A percentile compares a stretch with the other conserved stretches of the same genome.
Evolutionary conservation across 1,140 invertebrate genomes (phyloP).

Genomic region (Trichogramma pretiosum): DNA sequence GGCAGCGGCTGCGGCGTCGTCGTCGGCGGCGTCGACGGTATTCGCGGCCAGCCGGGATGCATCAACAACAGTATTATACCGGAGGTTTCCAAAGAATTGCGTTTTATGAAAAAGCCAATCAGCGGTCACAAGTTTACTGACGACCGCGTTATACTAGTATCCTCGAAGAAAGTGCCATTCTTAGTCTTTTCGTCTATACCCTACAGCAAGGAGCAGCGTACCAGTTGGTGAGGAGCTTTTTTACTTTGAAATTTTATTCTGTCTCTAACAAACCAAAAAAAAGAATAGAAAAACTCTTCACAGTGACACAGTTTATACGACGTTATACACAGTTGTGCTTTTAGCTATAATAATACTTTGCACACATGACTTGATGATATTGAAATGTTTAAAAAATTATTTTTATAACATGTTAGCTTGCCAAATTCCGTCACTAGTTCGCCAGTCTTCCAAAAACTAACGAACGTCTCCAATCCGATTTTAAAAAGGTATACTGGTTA

Average conservation of each 20-base stretch:
- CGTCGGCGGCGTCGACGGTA: no score
- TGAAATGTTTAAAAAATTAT: slow-evolving; percentile 15
- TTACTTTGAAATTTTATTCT: no score
- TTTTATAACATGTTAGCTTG: slow-evolving; percentile 25
- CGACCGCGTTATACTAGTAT: slow-evolving; percentile 68
- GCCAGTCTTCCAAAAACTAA: slow-evolving; percentile 29
- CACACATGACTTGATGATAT: no score
- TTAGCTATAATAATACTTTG: no score
- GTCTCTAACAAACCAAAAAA: no score
- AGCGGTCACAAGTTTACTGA: slow-evolving; percentile 61
- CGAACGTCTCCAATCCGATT: slow-evolving; percentile 27
- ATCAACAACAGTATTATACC: slow-evolving; percentile 38
- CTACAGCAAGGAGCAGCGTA: slow-evolving; percentile 60
- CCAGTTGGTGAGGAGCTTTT: slow-evolving; percentile 49
- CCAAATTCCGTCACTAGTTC: slow-evolving; percentile 24
- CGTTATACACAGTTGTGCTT: no score
- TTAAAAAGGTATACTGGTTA: slow-evolving; percentile 26
- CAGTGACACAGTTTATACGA: no score
- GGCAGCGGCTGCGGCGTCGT: no score
- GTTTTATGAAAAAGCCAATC: slow-evolving; percentile 43
- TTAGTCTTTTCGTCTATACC: slow-evolving; percentile 75
- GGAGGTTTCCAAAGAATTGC: slow-evolving; percentile 38
- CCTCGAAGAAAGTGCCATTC: slow-evolving; percentile 64
- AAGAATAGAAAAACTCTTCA: no score
- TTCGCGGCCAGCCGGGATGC: slow-evolving; percentile 27